Base-by-base conservation (phyloP, 2,888 invertebrate species). In the Alsophila aescularia region DNA sequence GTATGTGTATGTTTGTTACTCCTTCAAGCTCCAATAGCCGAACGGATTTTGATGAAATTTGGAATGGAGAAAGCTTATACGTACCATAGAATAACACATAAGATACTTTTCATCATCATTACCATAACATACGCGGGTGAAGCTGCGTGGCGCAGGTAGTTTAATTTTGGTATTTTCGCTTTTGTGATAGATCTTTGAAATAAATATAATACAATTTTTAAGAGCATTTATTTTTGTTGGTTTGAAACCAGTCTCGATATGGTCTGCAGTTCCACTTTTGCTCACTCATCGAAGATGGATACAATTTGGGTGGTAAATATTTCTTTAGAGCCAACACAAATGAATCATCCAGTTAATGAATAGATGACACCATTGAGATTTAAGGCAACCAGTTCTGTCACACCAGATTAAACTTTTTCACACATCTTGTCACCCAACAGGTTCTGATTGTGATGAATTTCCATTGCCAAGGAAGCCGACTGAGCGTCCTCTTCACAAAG, bases 391-490 rank as follows among this genome's bases (percentile, higher is more conserved):
- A 75, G 81, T 81, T 72, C 74, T 77, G 87, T 84, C 81, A 85
- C 84, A 76, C 81, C 62, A 66, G 79, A 85, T 87, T 83, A 78
- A 71, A 75, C 75, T 37, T 76, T 77, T 77, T 76, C 68, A 75
- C 68, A 72, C 53, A 71, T 69, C 69, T 74, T 32, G 72, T 73
- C 64, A 58, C 65, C 64, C 73, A 86, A 89, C 87, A 80, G 84
- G 87, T 87, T 85, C 66, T 63, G 53, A 70, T 76, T 73, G 75
- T 73, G 75, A 75, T 66, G 67, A 69, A 89, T 88, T 88, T 80
- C 74, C 86, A 88, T 90, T 82, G 85, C 80, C 75, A 85, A 87
- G 81, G 81, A 81, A 74, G 70, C 87, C 85, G 86, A 72, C 77
- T 65, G 63, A 72, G 69, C 69, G 52, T 62, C 68, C 64, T 73